A percentile compares a stretch with the other conserved stretches of the same genome.
These are phyloP conservation scores for Stigmatopora nigra DNA, from an alignment of 2,113 vertebrate species.

Conservation along the genomic window DNA sequence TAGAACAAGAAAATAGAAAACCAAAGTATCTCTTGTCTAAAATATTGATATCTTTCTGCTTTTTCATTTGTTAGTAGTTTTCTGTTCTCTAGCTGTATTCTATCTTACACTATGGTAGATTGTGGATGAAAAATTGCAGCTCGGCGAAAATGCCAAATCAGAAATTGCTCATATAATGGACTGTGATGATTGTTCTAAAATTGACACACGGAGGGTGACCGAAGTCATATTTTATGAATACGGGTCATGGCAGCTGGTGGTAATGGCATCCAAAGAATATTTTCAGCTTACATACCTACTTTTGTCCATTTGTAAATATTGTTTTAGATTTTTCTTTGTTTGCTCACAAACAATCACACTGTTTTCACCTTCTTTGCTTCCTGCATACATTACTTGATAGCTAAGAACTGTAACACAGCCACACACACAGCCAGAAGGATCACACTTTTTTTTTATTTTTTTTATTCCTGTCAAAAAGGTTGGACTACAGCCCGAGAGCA, in stretches of 20 bases:
- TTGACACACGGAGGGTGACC: slow-evolving; percentile 43
- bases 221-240: slow-evolving; percentile 52
- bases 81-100: slow-evolving; percentile 9
- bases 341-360: too few species aligned
- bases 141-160: slow-evolving; percentile 40
- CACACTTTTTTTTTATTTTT: slow-evolving; percentile 7
- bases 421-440: slow-evolving; percentile 2
- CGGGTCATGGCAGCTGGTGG: slow-evolving; percentile 40
- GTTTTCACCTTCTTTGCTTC: slow-evolving; percentile 16
- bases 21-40: background rate
- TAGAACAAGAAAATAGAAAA: background rate
- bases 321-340: slow-evolving; percentile 30
- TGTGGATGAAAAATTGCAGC: slow-evolving; percentile 8
- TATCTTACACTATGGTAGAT: background rate
- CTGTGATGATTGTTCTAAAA: slow-evolving; percentile 36
- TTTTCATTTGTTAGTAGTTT: background rate
- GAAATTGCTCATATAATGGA: slow-evolving; percentile 41
- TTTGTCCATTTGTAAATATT: slow-evolving; percentile 27
- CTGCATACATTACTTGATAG: slow-evolving; percentile 11
- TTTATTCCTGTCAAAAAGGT: background rate
- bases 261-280: slow-evolving; percentile 42
- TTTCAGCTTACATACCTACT: slow-evolving; percentile 40
- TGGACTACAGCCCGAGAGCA: slow-evolving; percentile 34
- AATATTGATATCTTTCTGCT: slow-evolving; percentile 10
- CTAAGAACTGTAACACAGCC: background rate